Percentiles rank a stretch among this genome's conserved stretches.
phyloP scores from a whole-genome alignment of 1,140 invertebrate species.

The Aplysia californica region DNA sequence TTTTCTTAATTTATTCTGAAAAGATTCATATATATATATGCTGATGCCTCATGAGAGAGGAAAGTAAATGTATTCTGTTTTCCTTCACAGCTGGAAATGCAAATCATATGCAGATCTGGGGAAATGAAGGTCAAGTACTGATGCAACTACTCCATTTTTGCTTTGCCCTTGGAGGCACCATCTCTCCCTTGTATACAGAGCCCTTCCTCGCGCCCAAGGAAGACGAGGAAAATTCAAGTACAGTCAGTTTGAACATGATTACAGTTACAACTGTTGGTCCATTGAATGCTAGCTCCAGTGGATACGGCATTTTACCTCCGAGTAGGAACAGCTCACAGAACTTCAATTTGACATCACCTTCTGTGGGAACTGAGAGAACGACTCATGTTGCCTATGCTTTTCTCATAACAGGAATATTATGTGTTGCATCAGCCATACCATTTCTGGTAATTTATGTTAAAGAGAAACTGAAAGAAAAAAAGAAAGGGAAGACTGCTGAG shows the following conservation, averaged over 20 bases:
- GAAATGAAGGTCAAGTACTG: conserved; percentile 50
- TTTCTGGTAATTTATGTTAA: too few relatives aligned
- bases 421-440: background rate
- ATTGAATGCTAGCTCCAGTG: too few relatives aligned
- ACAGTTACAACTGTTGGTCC: too few relatives aligned
- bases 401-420: background rate
- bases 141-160: conserved; percentile 36
- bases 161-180: conserved; percentile 36
- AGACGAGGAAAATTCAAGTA: background rate
- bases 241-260: too few relatives aligned
- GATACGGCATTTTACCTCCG: too few relatives aligned
- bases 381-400: background rate
- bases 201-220: conserved; percentile 31
- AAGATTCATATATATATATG: too few relatives aligned
- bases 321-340: background rate
- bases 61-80: too few relatives aligned
- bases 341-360: too few relatives aligned
- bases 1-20: too few relatives aligned
- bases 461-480: background rate
- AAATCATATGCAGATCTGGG: conserved; percentile 67
- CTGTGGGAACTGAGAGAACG: background rate
- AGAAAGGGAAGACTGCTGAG: too few relatives aligned
- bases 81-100: conserved; percentile 65
- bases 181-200: conserved; percentile 35
- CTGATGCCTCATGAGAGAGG: too few relatives aligned